Evolutionary conservation across 2,797 vertebrate genomes (phyloP), one percentile per base, ranked within the genome.

Genomic region (Eulemur mongoz): DNA sequence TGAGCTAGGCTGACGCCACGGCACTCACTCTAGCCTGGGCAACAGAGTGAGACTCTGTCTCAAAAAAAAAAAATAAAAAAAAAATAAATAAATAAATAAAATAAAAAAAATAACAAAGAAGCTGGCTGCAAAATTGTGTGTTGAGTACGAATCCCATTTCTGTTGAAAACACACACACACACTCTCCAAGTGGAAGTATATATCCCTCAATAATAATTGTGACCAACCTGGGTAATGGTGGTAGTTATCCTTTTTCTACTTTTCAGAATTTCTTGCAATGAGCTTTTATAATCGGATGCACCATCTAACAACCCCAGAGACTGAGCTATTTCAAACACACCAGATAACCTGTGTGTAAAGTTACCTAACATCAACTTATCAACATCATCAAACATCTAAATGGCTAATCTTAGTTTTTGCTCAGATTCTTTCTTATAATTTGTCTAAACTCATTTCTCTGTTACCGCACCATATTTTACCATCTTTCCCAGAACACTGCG

Each of bases 241-340:
- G 13, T 67, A 32, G 23, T 70, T 90, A 87, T 89, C 30, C 32
- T 84, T 50, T 88, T 76, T 35, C 40, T 7, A 22, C 2, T 57
- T 75, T 86, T 86, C 52, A 91, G 48, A 57, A 52, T 80, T 98
- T 93, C 61, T 93, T 82, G 25, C 30, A 78, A 45, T 65, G 20
- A 87, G 18, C n/a, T 73, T 94, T 81, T 43, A 50, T 22, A 78
- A 40, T 65, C 7, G 7, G 32, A 17, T 67, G 17, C n/a, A 35
- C 17, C 63, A 35, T 35, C 32, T 20, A 67, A 67, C 63, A 67
- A 35, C 17, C 63, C 63, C 61, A 65, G 17, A 67, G 63, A 35
- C 17, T 17, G 50, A 20, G n/a, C 52, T 67, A 43, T 67, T 76
- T 85, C 57, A 89, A 72, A 89, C n/a, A 92, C 32, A 50, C 43